These are phyloP conservation scores for Malacoctenus gilli DNA, from an alignment of 2,797 vertebrate genomes.

Conservation along the genomic window DNA sequence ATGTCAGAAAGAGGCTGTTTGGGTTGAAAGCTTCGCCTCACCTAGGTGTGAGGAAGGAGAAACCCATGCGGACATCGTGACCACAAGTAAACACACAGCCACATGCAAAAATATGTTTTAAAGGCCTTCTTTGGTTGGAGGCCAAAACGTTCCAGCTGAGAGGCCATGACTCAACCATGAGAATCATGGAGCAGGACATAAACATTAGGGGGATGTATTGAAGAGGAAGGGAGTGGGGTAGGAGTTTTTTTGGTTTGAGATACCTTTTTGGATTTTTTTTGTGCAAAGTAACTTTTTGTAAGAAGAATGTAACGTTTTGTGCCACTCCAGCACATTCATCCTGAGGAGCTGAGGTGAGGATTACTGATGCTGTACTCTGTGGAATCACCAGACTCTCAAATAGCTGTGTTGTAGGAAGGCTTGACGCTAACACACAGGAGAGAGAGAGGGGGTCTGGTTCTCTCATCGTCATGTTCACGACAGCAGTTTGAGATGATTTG, in stretches of 20 bases:
- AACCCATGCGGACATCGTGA: neutral
- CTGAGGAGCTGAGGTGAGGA: no score
- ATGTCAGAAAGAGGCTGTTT: neutral
- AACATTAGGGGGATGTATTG: neutral
- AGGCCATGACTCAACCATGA: neutral
- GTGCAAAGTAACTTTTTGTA: neutral
- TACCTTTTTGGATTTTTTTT: neutral
- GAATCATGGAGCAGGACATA: neutral
- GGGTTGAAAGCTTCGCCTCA: neutral
- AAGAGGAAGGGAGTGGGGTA: neutral
- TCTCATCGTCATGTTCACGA: no score
- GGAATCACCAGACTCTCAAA: no score
- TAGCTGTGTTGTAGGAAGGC: no score
- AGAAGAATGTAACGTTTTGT: no score
- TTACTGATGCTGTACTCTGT: no score
- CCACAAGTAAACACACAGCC: neutral
- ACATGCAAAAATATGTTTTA: neutral
- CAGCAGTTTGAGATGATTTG: no score
- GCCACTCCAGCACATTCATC: no score
- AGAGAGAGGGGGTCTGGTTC: no score
- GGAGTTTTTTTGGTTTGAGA: neutral
- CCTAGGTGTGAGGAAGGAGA: neutral
- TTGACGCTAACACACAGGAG: no score
- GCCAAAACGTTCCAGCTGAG: slow-evolving; percentile 9
- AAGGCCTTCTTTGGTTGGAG: neutral